A percentile compares a stretch with the other conserved stretches of the same genome.
These are phyloP conservation scores for Charina bottae DNA, from an alignment of 2,113 vertebrate species.

Conservation along the genomic window DNA sequence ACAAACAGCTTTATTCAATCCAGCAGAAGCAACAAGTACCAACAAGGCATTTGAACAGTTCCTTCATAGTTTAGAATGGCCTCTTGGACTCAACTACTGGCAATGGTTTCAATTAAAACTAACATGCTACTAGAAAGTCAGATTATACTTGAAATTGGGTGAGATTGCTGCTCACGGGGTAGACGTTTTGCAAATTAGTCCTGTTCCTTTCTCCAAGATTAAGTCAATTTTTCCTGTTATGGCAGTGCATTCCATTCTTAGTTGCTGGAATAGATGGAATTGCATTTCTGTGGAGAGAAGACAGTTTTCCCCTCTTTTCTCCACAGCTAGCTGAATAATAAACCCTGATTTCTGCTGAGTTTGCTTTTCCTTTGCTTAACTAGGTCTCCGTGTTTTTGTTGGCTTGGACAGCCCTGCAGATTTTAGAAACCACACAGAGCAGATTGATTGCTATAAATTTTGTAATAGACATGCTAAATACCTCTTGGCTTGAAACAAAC, in stretches of 20 bases:
- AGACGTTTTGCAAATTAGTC: conserved; percentile 2
- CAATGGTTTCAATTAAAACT: conserved; percentile 42
- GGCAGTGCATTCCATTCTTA: conserved; percentile 51
- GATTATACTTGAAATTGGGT: conserved; percentile 25
- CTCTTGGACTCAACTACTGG: conserved; percentile 23
- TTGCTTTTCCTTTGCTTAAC: conserved; percentile 51
- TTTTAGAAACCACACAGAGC: conserved; percentile 56
- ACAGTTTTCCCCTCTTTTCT: conserved; percentile 49
- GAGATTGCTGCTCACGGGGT: not conserved
- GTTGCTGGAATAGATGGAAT: conserved; percentile 50
- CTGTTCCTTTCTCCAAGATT: conserved; percentile 35
- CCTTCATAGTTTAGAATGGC: conserved; percentile 24
- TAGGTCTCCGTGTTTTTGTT: conserved; percentile 58
- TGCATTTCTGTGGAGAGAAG: conserved; percentile 58
- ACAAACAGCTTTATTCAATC: not conserved
- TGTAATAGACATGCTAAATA: conserved; percentile 53
- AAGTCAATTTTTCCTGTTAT: conserved; percentile 50
- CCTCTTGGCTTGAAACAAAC: conserved; percentile 46
- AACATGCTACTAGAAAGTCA: conserved; percentile 19
- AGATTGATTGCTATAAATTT: conserved; percentile 44
- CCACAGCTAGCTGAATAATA: conserved; percentile 50
- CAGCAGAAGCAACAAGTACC: conserved; percentile 18
- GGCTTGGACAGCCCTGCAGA: conserved; percentile 48
- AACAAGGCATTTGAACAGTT: conserved; percentile 37
- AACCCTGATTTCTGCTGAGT: conserved; percentile 55